Evolutionary conservation across 2,113 vertebrate genomes (phyloP).

Genomic region (Microtus pennsylvanicus): DNA sequence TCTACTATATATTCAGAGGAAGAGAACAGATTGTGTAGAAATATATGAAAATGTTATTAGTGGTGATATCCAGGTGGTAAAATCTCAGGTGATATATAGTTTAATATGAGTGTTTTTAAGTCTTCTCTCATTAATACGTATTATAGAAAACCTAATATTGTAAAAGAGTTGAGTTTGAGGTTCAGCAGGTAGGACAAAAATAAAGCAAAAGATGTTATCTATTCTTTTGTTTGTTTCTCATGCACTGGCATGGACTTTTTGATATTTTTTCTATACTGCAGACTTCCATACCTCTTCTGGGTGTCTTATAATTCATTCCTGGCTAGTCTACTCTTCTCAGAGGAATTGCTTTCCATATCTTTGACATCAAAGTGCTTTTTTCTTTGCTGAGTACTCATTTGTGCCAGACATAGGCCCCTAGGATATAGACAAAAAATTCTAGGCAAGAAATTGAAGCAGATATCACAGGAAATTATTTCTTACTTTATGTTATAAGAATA

Average conservation of each 20-base stretch:
- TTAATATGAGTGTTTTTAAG: slow-evolving; percentile 63
- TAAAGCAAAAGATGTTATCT: not conserved
- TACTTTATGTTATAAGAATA: not conserved
- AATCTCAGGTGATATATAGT: slow-evolving; percentile 67
- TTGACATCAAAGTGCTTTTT: not conserved
- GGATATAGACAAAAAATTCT: not conserved
- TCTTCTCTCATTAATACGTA: slow-evolving; percentile 38
- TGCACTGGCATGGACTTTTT: not conserved
- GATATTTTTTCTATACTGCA: not conserved
- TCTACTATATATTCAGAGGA: slow-evolving; percentile 29
- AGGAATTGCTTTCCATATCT: not conserved
- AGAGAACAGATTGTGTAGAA: slow-evolving; percentile 74
- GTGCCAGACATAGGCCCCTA: not conserved
- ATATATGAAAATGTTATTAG: slow-evolving; percentile 71
- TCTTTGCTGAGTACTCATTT: not conserved
- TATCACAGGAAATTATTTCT: not conserved
- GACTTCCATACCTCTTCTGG: not conserved
- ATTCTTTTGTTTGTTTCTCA: not conserved
- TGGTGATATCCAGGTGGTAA: slow-evolving; percentile 74
- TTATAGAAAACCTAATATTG: slow-evolving; percentile 26
- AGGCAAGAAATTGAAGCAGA: not conserved
- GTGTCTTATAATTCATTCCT: not conserved
- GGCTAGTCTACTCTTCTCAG: not conserved
- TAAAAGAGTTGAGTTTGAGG: not conserved
- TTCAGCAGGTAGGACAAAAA: slow-evolving; percentile 13